These are phyloP conservation scores for Octonoba sinensis DNA, from an alignment of 2,888 invertebrate species.

Conservation along the genomic window DNA sequence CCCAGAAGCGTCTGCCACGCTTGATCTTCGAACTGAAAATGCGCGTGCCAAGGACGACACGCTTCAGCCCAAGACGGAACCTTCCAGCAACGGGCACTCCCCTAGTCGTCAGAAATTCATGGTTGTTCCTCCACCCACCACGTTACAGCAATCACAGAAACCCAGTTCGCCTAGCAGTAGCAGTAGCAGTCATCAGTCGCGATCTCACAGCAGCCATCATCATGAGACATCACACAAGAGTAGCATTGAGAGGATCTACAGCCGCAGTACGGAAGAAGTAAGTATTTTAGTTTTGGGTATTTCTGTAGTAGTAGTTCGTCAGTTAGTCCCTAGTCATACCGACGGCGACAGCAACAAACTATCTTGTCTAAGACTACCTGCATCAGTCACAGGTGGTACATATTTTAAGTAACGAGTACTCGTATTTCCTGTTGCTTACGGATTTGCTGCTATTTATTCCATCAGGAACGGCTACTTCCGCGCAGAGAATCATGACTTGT, in stretches of 20 bases:
- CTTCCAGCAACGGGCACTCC: slow-evolving; percentile 6
- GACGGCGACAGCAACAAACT: too few relatives aligned
- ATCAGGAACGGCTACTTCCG: too few relatives aligned
- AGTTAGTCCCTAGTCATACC: too few relatives aligned
- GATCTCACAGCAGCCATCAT: slow-evolving; percentile 5
- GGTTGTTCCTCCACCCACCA: slow-evolving; percentile 37
- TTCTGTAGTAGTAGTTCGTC: too few relatives aligned
- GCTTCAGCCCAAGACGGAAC: background rate
- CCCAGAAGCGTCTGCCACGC: slow-evolving; percentile 1
- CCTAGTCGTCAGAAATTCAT: slow-evolving; percentile 15
- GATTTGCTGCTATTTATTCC: too few relatives aligned
- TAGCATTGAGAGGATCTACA: slow-evolving; percentile 11
- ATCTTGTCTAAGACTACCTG: too few relatives aligned
- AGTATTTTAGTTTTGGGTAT: background rate
- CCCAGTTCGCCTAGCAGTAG: slow-evolving; percentile 5
- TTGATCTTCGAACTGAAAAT: slow-evolving; percentile 6
- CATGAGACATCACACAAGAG: slow-evolving; percentile 20
- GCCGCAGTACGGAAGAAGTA: slow-evolving; percentile 31
- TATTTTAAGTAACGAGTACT: too few relatives aligned
- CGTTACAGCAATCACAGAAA: slow-evolving; percentile 21
- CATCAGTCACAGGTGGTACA: too few relatives aligned
- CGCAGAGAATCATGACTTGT: too few relatives aligned
- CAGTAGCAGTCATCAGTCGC: slow-evolving; percentile 4
- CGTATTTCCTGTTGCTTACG: too few relatives aligned
- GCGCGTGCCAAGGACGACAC: background rate